phyloP scores from a whole-genome alignment of 1,140 invertebrate species.

The Pinna nobilis region DNA sequence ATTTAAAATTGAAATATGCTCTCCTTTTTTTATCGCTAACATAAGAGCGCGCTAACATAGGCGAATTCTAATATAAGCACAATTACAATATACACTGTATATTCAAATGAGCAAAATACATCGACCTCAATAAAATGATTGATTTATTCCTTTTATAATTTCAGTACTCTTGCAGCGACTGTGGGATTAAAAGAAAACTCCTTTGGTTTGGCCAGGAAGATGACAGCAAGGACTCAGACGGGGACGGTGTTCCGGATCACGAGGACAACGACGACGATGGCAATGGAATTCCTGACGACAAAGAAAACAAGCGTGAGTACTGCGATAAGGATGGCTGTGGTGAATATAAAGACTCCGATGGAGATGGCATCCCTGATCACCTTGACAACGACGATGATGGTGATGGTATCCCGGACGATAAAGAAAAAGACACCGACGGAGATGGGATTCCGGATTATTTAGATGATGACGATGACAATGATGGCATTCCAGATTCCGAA shows the following conservation, averaged over 20 bases:
- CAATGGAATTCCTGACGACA: conserved; percentile 65
- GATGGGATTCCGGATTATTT: conserved; percentile 68
- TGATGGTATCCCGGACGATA: conserved; percentile 65
- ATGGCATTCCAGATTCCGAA: conserved; percentile 63
- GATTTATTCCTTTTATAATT: conserved; percentile 8
- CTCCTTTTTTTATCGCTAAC: background rate
- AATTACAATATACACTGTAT: background rate
- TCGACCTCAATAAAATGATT: background rate
- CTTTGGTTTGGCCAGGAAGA: conserved; percentile 34
- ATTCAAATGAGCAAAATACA: background rate
- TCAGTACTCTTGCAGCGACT: conserved; percentile 22
- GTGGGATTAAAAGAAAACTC: conserved; percentile 22
- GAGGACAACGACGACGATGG: conserved; percentile 64
- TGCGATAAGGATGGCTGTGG: conserved; percentile 66
- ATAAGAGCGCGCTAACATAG: background rate
- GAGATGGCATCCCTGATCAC: conserved; percentile 72
- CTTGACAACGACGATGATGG: conserved; percentile 67
- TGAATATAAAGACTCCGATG: conserved; percentile 63
- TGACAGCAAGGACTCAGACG: conserved; percentile 47
- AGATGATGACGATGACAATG: conserved; percentile 64
- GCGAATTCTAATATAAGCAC: background rate
- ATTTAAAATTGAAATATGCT: background rate
- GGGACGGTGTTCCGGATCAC: conserved; percentile 69
- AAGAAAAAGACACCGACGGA: conserved; percentile 59
- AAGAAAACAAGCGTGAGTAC: conserved; percentile 64